Conservation (phyloP, 2,797 vertebrate genomes). For the Myotis daubentonii region DNA sequence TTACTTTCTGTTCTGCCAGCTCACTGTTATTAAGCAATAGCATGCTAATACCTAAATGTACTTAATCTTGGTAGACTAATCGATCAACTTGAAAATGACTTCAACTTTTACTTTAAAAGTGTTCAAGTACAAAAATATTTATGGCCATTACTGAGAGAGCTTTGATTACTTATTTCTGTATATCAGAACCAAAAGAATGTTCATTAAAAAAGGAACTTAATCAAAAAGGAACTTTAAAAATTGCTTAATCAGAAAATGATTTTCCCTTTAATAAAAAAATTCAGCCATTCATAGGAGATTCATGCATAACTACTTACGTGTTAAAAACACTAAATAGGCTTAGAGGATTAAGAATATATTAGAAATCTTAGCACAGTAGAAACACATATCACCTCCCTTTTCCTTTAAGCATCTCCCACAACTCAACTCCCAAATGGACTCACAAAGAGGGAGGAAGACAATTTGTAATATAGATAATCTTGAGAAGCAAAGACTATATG, state of each 20-base stretch:
- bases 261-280: slow-evolving; percentile 52
- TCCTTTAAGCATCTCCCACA: not conserved
- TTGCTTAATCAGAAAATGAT: slow-evolving; percentile 70
- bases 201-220: slow-evolving; percentile 52
- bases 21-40: slow-evolving; percentile 40
- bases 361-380: slow-evolving; percentile 43
- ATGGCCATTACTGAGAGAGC: slow-evolving; percentile 35
- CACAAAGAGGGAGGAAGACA: not conserved
- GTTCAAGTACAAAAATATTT: slow-evolving; percentile 67
- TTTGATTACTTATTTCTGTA: slow-evolving; percentile 69
- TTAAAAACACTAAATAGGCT: slow-evolving; percentile 49
- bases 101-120: slow-evolving; percentile 69
- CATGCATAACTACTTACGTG: slow-evolving; percentile 25
- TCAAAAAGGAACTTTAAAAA: not conserved
- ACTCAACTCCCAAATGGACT: not conserved
- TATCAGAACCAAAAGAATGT: slow-evolving; percentile 62
- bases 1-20: slow-evolving; percentile 45
- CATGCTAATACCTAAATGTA: slow-evolving; percentile 48
- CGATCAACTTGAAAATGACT: slow-evolving; percentile 67
- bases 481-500: slow-evolving; percentile 2
- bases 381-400: not conserved
- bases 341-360: slow-evolving; percentile 53
- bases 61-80: slow-evolving; percentile 66
- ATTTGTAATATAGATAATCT: slow-evolving; percentile 27
- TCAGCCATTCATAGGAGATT: slow-evolving; percentile 43